These are phyloP conservation scores for Chlamydotis undulata DNA, from an alignment of 2,113 vertebrate species.

Conservation along the genomic window DNA sequence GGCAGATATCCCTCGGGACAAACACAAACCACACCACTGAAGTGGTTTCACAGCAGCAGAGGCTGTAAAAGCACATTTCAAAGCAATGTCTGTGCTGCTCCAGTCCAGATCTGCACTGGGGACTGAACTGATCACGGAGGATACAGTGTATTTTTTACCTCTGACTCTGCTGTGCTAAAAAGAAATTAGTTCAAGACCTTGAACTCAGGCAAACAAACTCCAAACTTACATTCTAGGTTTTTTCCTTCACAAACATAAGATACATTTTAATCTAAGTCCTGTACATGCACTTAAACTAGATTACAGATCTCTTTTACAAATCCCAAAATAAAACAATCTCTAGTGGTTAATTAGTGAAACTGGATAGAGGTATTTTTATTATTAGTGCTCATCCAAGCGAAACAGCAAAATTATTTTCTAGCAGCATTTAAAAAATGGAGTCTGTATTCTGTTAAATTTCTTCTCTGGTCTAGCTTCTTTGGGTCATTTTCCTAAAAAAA, in stretches of 20 bases:
- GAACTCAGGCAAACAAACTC: not conserved
- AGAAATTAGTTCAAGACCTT: not conserved
- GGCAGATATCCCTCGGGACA: not conserved
- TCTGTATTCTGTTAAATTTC: not conserved
- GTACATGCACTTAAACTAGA: slow-evolving; percentile 14
- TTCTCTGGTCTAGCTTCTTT: not conserved
- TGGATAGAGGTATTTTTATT: slow-evolving; percentile 42
- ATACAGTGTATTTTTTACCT: not conserved
- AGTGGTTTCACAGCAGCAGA: not conserved
- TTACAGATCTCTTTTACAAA: slow-evolving; percentile 40
- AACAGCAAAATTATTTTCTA: slow-evolving; percentile 6
- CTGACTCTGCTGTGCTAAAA: not conserved
- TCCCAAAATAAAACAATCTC: slow-evolving; percentile 54
- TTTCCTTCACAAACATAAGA: not conserved
- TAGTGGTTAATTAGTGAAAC: slow-evolving; percentile 67
- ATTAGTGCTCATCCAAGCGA: slow-evolving; percentile 22
- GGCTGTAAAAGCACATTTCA: not conserved
- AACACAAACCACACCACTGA: not conserved
- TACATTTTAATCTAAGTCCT: not conserved
- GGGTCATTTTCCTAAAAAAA: not conserved
- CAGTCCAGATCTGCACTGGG: not conserved
- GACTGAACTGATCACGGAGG: not conserved
- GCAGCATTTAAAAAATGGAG: not conserved
- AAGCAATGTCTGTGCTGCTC: not conserved
- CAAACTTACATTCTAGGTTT: not conserved